Percentiles rank a stretch among this genome's conserved stretches.
phyloP scores from a whole-genome alignment of 2,113 vertebrate species.

The Hemicordylus capensis region DNA sequence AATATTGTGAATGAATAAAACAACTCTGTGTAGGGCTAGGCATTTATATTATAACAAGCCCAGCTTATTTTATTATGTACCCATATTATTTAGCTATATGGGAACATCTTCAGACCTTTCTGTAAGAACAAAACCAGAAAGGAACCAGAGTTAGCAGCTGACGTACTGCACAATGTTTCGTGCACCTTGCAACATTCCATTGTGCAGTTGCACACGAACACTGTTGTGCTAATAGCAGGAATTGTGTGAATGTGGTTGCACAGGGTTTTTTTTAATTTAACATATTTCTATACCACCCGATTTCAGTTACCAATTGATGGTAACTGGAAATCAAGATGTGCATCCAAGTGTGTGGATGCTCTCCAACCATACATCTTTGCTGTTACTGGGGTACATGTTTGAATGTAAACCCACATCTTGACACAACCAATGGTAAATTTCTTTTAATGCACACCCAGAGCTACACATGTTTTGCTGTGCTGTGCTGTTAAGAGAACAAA shows the following conservation, averaged over 20 bases:
- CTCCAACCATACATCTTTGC: neutral
- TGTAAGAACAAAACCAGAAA: conserved; percentile 6
- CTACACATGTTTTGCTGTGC: conserved; percentile 67
- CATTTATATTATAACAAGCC: conserved; percentile 9
- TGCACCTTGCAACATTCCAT: too few relatives aligned
- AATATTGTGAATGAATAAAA: conserved; percentile 18
- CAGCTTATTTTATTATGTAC: conserved; percentile 24
- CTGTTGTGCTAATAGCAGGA: too few relatives aligned
- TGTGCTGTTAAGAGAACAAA: conserved; percentile 67
- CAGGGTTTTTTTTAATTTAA: too few relatives aligned
- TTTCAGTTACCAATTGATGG: too few relatives aligned
- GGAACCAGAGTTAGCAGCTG: too few relatives aligned
- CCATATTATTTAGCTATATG: conserved; percentile 25
- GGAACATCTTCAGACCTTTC: neutral
- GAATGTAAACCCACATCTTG: neutral
- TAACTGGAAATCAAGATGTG: neutral
- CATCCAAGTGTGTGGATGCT: neutral
- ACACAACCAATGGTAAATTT: neutral
- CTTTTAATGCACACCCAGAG: neutral
- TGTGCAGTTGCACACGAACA: too few relatives aligned
- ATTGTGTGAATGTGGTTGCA: too few relatives aligned
- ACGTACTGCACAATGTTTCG: too few relatives aligned
- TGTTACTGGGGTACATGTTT: neutral
- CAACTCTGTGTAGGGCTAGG: conserved; percentile 4
- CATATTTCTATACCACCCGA: too few relatives aligned